phyloP scores from a whole-genome alignment of 2,888 invertebrate species.

The Drosophila paranaensis region DNA sequence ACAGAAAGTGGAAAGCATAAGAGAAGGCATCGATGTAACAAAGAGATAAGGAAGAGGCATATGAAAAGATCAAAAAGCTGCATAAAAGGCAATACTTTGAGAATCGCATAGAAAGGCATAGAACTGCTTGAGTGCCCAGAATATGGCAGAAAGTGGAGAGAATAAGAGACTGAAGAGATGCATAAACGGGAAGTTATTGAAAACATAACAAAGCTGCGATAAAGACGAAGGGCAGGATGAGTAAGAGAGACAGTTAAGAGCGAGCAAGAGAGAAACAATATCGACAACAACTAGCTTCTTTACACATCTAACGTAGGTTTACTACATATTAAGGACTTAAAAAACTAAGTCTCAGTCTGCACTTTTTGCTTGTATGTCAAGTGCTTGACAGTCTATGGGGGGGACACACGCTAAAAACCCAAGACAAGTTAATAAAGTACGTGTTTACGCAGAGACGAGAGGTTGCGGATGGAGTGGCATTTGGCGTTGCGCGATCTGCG shows the following conservation, averaged over 20 bases:
- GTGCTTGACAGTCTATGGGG: neutral
- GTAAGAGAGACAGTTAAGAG: neutral
- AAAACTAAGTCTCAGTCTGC: neutral
- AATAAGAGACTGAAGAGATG: neutral
- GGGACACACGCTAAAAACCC: neutral
- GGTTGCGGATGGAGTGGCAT: conserved; percentile 15
- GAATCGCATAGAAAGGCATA: too few species aligned
- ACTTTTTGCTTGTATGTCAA: neutral
- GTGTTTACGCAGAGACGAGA: neutral
- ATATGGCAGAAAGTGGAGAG: neutral
- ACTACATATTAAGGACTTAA: neutral
- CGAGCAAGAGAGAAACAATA: neutral
- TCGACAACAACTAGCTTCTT: neutral
- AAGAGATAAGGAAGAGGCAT: too few species aligned
- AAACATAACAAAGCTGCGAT: neutral
- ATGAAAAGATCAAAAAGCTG: too few species aligned
- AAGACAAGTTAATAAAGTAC: neutral
- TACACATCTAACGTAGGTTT: neutral
- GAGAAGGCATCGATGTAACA: neutral
- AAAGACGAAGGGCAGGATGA: too few species aligned
- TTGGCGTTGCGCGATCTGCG: conserved; percentile 13
- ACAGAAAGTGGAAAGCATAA: neutral
- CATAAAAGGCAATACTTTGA: too few species aligned
- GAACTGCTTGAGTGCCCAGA: neutral
- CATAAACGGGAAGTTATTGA: neutral